Percentiles rank a stretch among this genome's conserved stretches.
Evolutionary conservation across 1,140 invertebrate genomes (phyloP).

Genomic region (Campodea augens): DNA sequence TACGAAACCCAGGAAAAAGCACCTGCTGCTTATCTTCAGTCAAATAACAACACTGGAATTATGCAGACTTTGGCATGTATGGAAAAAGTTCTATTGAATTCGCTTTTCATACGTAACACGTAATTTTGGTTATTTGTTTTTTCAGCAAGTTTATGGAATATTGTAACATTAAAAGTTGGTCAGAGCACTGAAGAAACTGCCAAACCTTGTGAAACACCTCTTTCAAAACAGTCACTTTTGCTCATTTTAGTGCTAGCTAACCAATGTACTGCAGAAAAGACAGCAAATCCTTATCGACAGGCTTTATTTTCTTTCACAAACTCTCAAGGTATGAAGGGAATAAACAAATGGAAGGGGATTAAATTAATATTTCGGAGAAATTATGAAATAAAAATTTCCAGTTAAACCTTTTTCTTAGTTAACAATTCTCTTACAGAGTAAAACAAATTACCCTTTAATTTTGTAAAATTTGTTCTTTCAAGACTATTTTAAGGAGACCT

Average conservation of each 20-base stretch:
- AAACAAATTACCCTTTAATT: too few species aligned
- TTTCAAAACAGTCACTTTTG: conserved; percentile 74
- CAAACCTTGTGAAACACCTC: conserved; percentile 33
- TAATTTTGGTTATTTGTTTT: not conserved
- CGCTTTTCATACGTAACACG: not conserved
- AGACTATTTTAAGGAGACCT: too few species aligned
- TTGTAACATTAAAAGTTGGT: conserved; percentile 41
- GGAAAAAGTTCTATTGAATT: too few species aligned
- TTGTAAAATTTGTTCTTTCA: too few species aligned
- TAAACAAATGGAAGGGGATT: too few species aligned
- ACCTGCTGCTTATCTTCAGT: conserved; percentile 41
- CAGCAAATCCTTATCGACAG: conserved; percentile 56
- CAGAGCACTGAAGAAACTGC: conserved; percentile 27
- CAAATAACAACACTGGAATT: conserved; percentile 43
- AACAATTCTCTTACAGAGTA: too few species aligned
- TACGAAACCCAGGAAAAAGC: conserved; percentile 53
- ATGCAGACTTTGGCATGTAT: conserved; percentile 63
- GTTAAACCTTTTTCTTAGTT: too few species aligned
- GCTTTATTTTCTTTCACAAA: conserved; percentile 62
- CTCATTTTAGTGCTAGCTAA: conserved; percentile 75
- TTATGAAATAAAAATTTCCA: too few species aligned
- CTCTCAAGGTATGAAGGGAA: conserved; percentile 32
- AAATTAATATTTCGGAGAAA: too few species aligned
- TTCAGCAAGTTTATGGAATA: conserved; percentile 62
- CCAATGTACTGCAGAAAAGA: conserved; percentile 54